Base-by-base conservation (phyloP, 2,113 vertebrate genomes). In the Entelurus aequoreus region DNA sequence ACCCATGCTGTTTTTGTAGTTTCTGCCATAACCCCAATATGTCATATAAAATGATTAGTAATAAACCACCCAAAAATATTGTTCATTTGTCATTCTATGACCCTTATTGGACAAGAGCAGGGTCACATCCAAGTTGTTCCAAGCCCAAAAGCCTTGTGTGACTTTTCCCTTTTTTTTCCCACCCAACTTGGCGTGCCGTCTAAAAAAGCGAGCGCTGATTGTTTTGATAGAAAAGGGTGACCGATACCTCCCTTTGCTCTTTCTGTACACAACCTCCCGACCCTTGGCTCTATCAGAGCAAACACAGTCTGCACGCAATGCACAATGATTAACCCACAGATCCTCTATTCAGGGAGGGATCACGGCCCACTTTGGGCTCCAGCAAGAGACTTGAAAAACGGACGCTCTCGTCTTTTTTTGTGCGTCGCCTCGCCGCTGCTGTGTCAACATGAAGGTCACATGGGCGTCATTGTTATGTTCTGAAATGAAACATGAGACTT, bases 231-330 rank as follows among this genome's bases (percentile, higher is more conserved):
- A 86, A 79, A 64, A 75, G 74, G 66, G 75, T 84, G 84, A 80
- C 76, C 72, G 71, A 84, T 84, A 80, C 80, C 78, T 87, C 86
- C 78, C 85, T 86, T 72, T 70, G 75, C 81, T 85, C 86, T 81
- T 81, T 85, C 78, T 87, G 84, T 88, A 85, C 86, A 86, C 84
- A 89, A 84, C 86, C 86, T 84, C 47, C 69, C 82, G 87, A 89
- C 89, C 88, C 88, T 88, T 89, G 87, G 86, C 90, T 90, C 82
- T 80, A 82, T 65, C 81, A 75, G 73, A 87, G 84, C 88, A 91
- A 90, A 91, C 90, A 91, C 69, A 80, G 89, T 91, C 89, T 90
- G 90, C 90, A 91, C 89, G 90, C 90, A 87, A 90, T 68, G 88
- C 84, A 81, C 86, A 89, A 91, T 90, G 80, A 90, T 90, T 91